These are phyloP conservation scores for Bursaphelenchus mucronatus DNA, from an alignment of 1,140 invertebrate species.

Conservation along the genomic window DNA sequence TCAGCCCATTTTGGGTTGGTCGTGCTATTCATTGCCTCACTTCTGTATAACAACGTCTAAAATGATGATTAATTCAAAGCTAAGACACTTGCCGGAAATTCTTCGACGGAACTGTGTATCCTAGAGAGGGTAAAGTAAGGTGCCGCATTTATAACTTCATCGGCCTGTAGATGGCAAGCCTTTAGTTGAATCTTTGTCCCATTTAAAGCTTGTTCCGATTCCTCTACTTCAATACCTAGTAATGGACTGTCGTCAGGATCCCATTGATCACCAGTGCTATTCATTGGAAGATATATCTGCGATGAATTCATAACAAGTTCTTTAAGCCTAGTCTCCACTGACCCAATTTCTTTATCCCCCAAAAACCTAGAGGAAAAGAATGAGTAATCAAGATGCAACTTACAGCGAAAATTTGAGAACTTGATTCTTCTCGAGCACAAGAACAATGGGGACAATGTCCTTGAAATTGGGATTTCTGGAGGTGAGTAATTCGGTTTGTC, in stretches of 20 bases:
- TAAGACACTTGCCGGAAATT: slow-evolving; percentile 31
- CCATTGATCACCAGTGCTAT: background rate
- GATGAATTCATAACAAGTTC: slow-evolving; percentile 8
- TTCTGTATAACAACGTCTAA: slow-evolving; percentile 46
- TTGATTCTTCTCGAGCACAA: slow-evolving; percentile 26
- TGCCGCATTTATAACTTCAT: slow-evolving; percentile 24
- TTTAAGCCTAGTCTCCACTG: background rate
- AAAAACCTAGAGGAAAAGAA: slow-evolving; percentile 30
- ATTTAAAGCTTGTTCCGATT: slow-evolving; percentile 13
- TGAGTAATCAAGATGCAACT: slow-evolving; percentile 20
- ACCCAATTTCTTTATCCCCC: slow-evolving; percentile 19
- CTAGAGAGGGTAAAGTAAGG: slow-evolving; percentile 42
- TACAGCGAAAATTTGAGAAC: slow-evolving; percentile 29
- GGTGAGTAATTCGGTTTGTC: slow-evolving; percentile 36
- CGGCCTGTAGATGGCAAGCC: slow-evolving; percentile 27
- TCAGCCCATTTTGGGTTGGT: slow-evolving; percentile 36
- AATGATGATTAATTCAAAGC: slow-evolving; percentile 20
- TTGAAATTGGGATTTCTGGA: slow-evolving; percentile 29
- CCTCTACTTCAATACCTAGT: slow-evolving; percentile 5
- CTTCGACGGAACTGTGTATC: slow-evolving; percentile 27
- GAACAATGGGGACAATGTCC: slow-evolving; percentile 19
- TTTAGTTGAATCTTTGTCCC: slow-evolving; percentile 37
- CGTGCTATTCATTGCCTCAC: slow-evolving; percentile 29
- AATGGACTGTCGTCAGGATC: slow-evolving; percentile 1
- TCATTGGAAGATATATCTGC: background rate